Base-by-base conservation (phyloP, 2,797 vertebrate species). In the Botia kubotai region DNA sequence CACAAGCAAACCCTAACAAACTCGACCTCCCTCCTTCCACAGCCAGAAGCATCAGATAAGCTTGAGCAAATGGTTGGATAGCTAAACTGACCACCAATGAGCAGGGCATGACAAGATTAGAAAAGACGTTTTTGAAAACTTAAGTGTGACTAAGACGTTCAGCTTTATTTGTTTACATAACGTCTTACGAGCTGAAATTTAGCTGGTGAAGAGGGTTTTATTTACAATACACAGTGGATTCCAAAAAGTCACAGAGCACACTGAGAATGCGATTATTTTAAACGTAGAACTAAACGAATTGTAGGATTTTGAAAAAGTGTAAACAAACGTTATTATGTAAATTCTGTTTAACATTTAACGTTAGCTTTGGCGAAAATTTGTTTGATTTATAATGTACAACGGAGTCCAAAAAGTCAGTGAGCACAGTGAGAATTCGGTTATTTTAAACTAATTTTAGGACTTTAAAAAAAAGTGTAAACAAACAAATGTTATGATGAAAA, bases 1-100 rank as follows among this genome's bases (percentile, higher is more conserved):
- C 89, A 87, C 89, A 90, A 85, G 16, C 83, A 85, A 86, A 55
- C 84, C 62, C 82, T 67, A 76, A 77, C 77, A 75, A 55, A 53
- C 80, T 12, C n/a, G 0, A 39, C 36, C 36, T 65, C 12, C 52
- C 57, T 52, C 17, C 57, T 52, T 52, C 57, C 50, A 76, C 43
- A 58, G 50, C 16, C 50, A 19, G 33, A 77, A 81, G 26, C 43
- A 52, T 63, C 67, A n/a, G 67, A 76, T 76, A 76, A 75, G 57
- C 55, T 36, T 13, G 29, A 62, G 72, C 26, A 17, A 68, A 62
- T 8, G 36, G 70, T 57, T 67, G 50, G 58, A 69, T 75, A 69
- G 29, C 66, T 13, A 23, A 50, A 57, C 73, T 77, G 78, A 67
- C 58, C 75, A 74, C 52, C 33, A 53, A 21, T 36, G 23, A 67